Evolutionary conservation across 2,888 invertebrate genomes (phyloP).

Genomic region (Synanthedon andrenaeformis): DNA sequence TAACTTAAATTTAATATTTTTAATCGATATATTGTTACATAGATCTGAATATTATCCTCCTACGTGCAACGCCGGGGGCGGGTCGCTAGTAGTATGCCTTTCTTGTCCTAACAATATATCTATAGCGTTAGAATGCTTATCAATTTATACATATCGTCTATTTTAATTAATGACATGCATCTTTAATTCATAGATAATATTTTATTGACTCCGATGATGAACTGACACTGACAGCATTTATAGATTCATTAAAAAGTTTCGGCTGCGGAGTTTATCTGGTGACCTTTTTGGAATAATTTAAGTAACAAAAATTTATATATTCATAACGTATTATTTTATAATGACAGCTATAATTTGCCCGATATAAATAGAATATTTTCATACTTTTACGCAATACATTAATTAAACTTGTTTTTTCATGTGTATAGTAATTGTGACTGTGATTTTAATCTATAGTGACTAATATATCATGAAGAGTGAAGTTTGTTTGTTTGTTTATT

Average conservation of each 20-base stretch:
- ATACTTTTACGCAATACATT: not conserved
- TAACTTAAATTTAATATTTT: no score
- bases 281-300: not conserved
- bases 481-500: no score
- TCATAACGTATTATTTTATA: not conserved
- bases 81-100: no score
- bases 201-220: constrained; percentile 16
- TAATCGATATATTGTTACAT: no score
- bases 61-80: no score
- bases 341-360: not conserved
- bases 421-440: no score
- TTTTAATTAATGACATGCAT: constrained; percentile 34
- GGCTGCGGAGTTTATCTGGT: constrained; percentile 13
- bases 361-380: not conserved
- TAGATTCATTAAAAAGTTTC: constrained; percentile 15
- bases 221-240: constrained; percentile 11
- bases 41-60: no score
- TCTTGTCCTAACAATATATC: no score
- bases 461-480: no score
- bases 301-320: not conserved
- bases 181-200: constrained; percentile 17
- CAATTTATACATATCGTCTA: constrained; percentile 13
- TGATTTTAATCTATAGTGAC: no score
- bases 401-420: not conserved
- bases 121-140: no score